Evolutionary conservation across 2,797 vertebrate species (phyloP).

Genomic region (Amphiprion clarkii): DNA sequence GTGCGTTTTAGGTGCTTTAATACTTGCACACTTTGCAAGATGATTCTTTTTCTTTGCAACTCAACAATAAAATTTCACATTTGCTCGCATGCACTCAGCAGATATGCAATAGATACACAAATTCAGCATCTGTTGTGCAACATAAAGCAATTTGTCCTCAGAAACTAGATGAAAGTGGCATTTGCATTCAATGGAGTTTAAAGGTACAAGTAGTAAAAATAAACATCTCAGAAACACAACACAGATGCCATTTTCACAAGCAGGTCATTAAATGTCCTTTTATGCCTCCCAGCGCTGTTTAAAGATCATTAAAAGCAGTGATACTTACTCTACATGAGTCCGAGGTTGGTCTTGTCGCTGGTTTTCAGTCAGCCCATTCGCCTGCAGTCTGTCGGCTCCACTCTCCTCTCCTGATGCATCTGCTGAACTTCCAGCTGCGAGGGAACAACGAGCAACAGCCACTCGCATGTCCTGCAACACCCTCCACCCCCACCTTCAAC

Average conservation of each 20-base stretch:
- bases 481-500: conserved; percentile 22
- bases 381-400: conserved; percentile 8
- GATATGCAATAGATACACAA: neutral
- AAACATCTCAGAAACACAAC: neutral
- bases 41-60: neutral
- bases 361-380: conserved; percentile 34
- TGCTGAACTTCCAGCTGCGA: conserved; percentile 44
- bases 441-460: conserved; percentile 40
- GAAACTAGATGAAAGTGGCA: too few species aligned
- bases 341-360: conserved; percentile 24
- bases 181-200: neutral
- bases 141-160: neutral
- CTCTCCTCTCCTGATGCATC: conserved; percentile 51
- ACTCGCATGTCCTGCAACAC: conserved; percentile 25
- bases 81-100: neutral
- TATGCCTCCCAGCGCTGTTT: too few species aligned
- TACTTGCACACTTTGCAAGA: neutral
- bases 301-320: neutral
- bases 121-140: neutral
- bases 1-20: neutral
- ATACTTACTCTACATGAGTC: conserved; percentile 59
- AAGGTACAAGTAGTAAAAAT: conserved; percentile 1
- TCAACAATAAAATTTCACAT: neutral
- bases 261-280: too few species aligned
- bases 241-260: too few species aligned